Evolutionary conservation across 1,140 invertebrate species (phyloP), one percentile per base, ranked within the genome.

Genomic region (Nebria ingens): DNA sequence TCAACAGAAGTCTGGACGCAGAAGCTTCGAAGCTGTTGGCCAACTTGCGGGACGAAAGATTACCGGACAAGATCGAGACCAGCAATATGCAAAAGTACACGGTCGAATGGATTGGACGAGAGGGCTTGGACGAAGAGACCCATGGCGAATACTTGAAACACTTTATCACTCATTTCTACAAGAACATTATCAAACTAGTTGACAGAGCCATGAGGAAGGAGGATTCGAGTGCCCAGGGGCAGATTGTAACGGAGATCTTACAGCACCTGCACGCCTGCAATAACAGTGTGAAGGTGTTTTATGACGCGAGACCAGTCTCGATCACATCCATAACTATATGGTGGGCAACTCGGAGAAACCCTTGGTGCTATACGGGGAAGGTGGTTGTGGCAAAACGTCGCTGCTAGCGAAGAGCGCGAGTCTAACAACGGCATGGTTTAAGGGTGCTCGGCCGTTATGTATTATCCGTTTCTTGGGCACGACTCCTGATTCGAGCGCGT

Each of bases 261-360:
- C 94, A 98, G 68, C 95, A 98, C 79, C 77, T 97, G 9, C 94
- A 98, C 65, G 92, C 92, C 21, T 97, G 93, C 65, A 93, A 93
- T 64, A 96, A 94, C 71, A 93, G 91, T n/a, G 93, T 95, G 2
- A 88, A 87, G 72, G 83, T 83, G 62, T 98, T 72, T 93, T 96
- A 69, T 95, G 96, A 0, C 79, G 95, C 50, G 90, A 94, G 71
- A 86, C 92, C 55, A 89, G 86, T 62, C 73, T 98, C 17, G 79
- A 85, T 53, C 83, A 78, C 59, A 93, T 96, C 34, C 79, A 88
- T 64, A 73, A 83, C 17, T 94, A 98, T 71, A 92, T 98, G 81
- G 74, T 85, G 54, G 89, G 85, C n/a, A 73, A 80, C 56, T 85
- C 82, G 21, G 86, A 91, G 64, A 89, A 92, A 68, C 93, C 93